These are phyloP conservation scores for Glomeris maerens DNA, from an alignment of 1,140 invertebrate genomes.

Conservation along the genomic window DNA sequence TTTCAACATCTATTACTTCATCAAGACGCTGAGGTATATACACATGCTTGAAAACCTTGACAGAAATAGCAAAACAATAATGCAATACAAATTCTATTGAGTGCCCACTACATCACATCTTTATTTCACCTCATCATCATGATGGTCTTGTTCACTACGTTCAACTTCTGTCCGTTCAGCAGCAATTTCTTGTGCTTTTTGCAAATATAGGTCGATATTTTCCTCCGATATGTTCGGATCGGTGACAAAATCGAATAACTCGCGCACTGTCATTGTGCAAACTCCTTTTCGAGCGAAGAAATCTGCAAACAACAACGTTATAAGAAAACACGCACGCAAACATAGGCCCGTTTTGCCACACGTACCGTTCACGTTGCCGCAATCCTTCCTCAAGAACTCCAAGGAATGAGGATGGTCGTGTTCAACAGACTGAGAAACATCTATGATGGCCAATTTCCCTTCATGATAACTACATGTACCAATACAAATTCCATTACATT, in stretches of 20 bases:
- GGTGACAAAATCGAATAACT: constrained; percentile 92
- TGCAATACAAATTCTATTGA: constrained; percentile 1
- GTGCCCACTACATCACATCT: background rate
- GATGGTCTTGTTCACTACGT: constrained; percentile 28
- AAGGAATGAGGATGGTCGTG: constrained; percentile 92
- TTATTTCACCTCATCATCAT: constrained; percentile 31
- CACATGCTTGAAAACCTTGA: constrained; percentile 82
- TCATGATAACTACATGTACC: constrained; percentile 45
- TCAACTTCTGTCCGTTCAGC: constrained; percentile 23
- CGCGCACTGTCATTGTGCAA: constrained; percentile 72
- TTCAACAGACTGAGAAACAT: constrained; percentile 96
- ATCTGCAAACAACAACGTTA: constrained; percentile 48
- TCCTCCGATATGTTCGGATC: constrained; percentile 65
- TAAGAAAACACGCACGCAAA: constrained; percentile 2
- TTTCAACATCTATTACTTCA: constrained; percentile 80
- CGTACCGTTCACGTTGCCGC: constrained; percentile 67
- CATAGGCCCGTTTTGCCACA: background rate
- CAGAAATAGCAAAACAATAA: constrained; percentile 34
- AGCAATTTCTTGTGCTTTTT: constrained; percentile 28
- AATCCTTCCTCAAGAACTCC: constrained; percentile 88
- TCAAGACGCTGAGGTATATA: constrained; percentile 90
- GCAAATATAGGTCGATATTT: constrained; percentile 58
- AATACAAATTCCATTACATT: constrained; percentile 10
- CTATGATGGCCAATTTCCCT: constrained; percentile 75
- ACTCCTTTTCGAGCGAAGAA: constrained; percentile 85